Evolutionary conservation across 2,113 vertebrate genomes (phyloP).

Genomic region (Dinomys branickii): DNA sequence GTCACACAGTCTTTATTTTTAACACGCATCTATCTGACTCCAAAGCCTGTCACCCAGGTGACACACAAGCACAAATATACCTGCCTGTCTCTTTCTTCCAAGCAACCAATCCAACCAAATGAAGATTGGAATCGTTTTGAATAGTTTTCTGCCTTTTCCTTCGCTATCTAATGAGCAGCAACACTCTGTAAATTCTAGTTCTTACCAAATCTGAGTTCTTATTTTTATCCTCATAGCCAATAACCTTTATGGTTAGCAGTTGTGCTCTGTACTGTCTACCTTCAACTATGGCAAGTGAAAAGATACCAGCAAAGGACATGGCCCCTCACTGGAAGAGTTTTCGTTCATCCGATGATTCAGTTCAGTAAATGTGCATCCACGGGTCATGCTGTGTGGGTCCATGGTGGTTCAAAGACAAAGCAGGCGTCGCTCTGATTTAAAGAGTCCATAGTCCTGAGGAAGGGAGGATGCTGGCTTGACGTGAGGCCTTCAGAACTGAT

Average conservation of each 20-base stretch:
- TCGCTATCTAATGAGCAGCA: not conserved
- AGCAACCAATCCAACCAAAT: not conserved
- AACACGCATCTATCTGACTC: not conserved
- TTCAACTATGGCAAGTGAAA: not conserved
- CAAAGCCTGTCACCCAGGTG: not conserved
- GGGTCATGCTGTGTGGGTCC: not conserved
- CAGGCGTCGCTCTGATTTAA: not conserved
- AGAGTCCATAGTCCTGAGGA: not conserved
- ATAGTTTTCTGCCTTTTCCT: not conserved
- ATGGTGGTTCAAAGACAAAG: not conserved
- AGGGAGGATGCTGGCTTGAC: not conserved
- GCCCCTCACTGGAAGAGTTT: not conserved
- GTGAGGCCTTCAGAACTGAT: not conserved
- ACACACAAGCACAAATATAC: not conserved
- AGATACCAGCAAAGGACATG: conserved; percentile 15
- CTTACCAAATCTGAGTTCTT: not conserved
- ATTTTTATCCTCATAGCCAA: not conserved
- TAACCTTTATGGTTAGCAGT: not conserved
- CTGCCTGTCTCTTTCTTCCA: not conserved
- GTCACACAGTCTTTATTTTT: not conserved
- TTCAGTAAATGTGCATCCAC: not conserved
- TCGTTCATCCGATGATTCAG: not conserved
- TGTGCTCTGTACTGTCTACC: not conserved
- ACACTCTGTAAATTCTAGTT: conserved; percentile 11
- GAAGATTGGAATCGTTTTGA: not conserved